Percentiles rank a stretch among this genome's conserved stretches.
Evolutionary conservation across 2,888 invertebrate genomes (phyloP).

Genomic region (Troides aeacus): DNA sequence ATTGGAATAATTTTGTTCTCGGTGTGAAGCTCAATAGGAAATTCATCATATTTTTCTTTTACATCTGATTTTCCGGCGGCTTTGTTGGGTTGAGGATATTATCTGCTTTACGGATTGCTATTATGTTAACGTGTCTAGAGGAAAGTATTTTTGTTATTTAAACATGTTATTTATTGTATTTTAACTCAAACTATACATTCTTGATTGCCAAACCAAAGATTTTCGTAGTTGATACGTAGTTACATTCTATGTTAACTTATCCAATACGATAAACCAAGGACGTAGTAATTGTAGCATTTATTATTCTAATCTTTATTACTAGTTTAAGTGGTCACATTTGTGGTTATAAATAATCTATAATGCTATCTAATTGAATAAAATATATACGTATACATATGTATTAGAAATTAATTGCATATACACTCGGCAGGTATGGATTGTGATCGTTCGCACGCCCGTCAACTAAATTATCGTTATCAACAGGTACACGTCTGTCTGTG

Average conservation of each 20-base stretch:
- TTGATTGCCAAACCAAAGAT: slow-evolving; percentile 21
- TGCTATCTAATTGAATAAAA: not conserved
- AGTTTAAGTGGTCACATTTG: not conserved
- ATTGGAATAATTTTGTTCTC: not conserved
- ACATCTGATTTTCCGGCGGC: not conserved
- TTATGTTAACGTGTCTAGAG: not conserved
- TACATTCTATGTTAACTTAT: not conserved
- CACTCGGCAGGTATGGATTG: not conserved
- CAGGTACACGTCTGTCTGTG: not conserved
- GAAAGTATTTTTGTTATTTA: not conserved
- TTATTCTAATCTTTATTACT: not conserved
- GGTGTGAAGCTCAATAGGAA: not conserved
- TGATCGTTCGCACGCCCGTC: slow-evolving; percentile 1
- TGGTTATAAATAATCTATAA: no score
- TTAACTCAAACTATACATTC: not conserved
- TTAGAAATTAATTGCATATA: no score
- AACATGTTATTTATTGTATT: not conserved
- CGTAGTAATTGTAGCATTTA: not conserved
- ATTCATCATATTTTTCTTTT: not conserved
- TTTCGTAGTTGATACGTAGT: not conserved
- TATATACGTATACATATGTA: not conserved
- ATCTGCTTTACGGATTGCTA: not conserved
- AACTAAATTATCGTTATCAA: slow-evolving; percentile 18
- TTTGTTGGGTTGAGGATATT: not conserved
- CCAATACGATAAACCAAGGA: not conserved